phyloP scores from a whole-genome alignment of 2,888 invertebrate genomes.

The Rhimphoctona megacephalus region DNA sequence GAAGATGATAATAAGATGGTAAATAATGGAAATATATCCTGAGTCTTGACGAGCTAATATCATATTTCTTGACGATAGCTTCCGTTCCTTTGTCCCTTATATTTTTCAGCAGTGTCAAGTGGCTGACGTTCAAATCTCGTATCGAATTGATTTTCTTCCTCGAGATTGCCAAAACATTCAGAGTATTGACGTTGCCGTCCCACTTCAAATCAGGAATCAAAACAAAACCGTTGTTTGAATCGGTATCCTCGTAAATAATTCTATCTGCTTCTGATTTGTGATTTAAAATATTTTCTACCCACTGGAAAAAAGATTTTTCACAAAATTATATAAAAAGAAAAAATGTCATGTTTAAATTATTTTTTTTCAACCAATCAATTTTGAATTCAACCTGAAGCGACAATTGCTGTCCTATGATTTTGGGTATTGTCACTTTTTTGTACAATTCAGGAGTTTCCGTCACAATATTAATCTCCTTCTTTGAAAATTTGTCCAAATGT shows the following conservation, averaged over 20 bases:
- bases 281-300: constrained; percentile 98
- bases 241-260: constrained; percentile 92
- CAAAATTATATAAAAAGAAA: background rate
- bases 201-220: constrained; percentile 98
- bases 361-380: background rate
- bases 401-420: constrained; percentile 90
- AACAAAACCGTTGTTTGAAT: constrained; percentile 93
- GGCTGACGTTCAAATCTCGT: constrained; percentile 91
- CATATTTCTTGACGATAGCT: constrained; percentile 91
- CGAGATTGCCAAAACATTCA: constrained; percentile 94
- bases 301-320: constrained; percentile 87
- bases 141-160: constrained; percentile 92
- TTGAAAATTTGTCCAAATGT: constrained; percentile 94
- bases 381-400: constrained; percentile 89
- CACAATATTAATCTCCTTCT: constrained; percentile 91
- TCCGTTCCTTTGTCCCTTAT: constrained; percentile 91
- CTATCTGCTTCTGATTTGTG: constrained; percentile 96
- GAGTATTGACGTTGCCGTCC: constrained; percentile 93
- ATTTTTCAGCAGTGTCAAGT: constrained; percentile 93
- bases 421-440: constrained; percentile 91
- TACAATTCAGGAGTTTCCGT: constrained; percentile 95
- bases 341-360: constrained; percentile 36
- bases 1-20: constrained; percentile 98
- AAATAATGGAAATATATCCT: constrained; percentile 97
- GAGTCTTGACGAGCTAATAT: constrained; percentile 89